Evolutionary conservation across 1,140 invertebrate species (phyloP).

Genomic region (Bicyclus anynana): DNA sequence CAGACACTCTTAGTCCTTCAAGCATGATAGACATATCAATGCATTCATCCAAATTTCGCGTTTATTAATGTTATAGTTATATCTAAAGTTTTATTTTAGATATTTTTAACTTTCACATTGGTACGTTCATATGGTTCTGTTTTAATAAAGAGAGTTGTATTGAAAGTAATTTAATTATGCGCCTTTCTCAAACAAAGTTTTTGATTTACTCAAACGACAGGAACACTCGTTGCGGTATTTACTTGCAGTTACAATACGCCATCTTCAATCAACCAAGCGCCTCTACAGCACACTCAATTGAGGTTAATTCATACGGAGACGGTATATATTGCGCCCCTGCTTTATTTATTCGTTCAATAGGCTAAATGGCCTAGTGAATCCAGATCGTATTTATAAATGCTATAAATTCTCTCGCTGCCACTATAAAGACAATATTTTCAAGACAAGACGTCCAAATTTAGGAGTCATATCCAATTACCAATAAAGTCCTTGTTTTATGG

Average conservation of each 20-base stretch:
- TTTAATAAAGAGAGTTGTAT: no score
- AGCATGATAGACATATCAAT: no score
- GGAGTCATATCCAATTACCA: neutral
- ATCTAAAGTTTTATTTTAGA: no score
- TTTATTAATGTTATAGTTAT: no score
- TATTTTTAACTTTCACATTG: no score
- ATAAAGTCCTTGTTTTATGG: neutral
- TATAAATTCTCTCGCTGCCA: constrained; percentile 8
- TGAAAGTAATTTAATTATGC: neutral
- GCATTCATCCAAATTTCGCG: no score
- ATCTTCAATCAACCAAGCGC: constrained; percentile 72
- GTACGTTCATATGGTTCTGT: neutral
- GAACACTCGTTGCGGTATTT: constrained; percentile 41
- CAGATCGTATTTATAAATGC: constrained; percentile 41
- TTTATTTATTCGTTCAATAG: constrained; percentile 72
- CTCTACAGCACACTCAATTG: constrained; percentile 69
- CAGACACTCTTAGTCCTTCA: no score
- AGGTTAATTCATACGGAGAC: constrained; percentile 73
- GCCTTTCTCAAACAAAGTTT: constrained; percentile 10
- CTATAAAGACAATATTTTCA: neutral
- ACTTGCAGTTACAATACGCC: constrained; percentile 47
- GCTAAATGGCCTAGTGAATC: constrained; percentile 63
- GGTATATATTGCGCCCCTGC: constrained; percentile 66
- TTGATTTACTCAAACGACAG: constrained; percentile 42
- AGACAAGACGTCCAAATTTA: neutral